Evolutionary conservation across 2,113 vertebrate species (phyloP), one percentile per base, ranked within the genome.

Genomic region (Noctilio leporinus): DNA sequence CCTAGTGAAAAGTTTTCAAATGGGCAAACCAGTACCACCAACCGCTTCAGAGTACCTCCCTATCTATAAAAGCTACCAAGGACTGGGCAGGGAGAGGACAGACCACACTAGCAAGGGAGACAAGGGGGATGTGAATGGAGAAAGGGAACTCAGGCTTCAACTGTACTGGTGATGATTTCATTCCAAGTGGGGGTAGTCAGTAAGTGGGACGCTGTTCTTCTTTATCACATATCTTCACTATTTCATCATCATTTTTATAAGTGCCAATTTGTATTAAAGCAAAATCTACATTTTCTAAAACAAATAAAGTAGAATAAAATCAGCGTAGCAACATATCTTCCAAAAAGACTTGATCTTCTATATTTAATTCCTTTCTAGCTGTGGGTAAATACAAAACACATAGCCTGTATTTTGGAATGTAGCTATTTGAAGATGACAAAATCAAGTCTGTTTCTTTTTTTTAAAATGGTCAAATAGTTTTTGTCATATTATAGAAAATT

Each of bases 211-310:
- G 28, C 65, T 88, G 33, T 78, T 45, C 51, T 40, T 78, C 38
- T 73, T 77, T 53, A 93, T 65, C 78, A 75, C 26, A 62, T 55
- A 47, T 45, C 10, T 40, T 85, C 45, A 94, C 47, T 84, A 94
- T 90, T 72, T 80, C 80, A 73, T n/a, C 59, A 65, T 73, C 91
- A 38, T 89, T 84, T 72, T 53, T 28, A 85, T 22, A 78, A 82
- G 38, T 78, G 65, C 3, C 30, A 70, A 80, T 81, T 45, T 80
- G 11, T 8, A 64, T 8, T 75, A 55, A 10, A 90, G 22, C 43
- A 35, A 95, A 92, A 64, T 35, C 43, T 45, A 53, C 15, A 93
- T 70, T 95, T 95, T 70, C 64, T 86, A 80, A 84, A 96, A 75
- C 7, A 51, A 81, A 55, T n/a, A 62, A 89, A 93, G n/a, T 47